Evolutionary conservation across 2,797 vertebrate genomes (phyloP).

Genomic region (Anolis apletophallus): DNA sequence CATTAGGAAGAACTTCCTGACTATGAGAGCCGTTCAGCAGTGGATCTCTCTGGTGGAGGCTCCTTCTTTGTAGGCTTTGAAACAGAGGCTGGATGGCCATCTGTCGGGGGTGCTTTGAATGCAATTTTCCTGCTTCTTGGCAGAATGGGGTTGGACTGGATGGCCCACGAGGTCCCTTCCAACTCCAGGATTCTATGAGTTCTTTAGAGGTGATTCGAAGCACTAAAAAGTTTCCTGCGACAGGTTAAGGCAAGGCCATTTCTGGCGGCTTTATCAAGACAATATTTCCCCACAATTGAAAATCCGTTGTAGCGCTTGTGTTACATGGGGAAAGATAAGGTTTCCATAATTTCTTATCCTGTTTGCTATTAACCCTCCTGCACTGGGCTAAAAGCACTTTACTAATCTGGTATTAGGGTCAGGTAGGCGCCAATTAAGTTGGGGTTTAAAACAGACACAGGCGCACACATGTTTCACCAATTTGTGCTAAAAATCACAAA

Average conservation of each 20-base stretch:
- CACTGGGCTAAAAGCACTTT: conserved; percentile 33
- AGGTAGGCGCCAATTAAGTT: conserved; percentile 30
- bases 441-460: neutral
- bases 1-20: no score
- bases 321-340: conserved; percentile 16
- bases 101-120: no score
- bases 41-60: no score
- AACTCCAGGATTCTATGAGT: no score
- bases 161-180: no score
- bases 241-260: conserved; percentile 8
- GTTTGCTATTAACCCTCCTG: conserved; percentile 43
- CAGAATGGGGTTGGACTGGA: no score
- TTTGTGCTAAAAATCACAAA: neutral
- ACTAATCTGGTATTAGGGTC: conserved; percentile 30
- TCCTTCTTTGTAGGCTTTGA: no score
- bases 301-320: conserved; percentile 2
- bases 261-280: no score
- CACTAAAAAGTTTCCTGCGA: neutral
- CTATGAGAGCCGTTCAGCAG: no score
- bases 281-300: neutral
- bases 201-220: conserved; percentile 20
- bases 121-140: no score
- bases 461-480: neutral
- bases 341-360: conserved; percentile 19
- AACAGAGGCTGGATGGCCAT: no score